Conservation (phyloP, 2,888 invertebrate genomes). For the Penaeus monodon region DNA sequence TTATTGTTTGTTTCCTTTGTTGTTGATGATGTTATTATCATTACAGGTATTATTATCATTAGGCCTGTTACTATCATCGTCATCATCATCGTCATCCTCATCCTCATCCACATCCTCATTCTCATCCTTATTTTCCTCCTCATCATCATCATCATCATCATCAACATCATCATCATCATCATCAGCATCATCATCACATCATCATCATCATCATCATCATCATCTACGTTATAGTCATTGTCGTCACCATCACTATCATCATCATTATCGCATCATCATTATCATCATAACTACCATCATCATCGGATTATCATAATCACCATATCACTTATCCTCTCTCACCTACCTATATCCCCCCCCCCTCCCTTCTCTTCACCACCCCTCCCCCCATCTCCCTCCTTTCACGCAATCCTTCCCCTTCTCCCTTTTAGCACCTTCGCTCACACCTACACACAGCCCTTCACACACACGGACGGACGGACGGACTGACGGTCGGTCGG, state of each 20-base stretch:
- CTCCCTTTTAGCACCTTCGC: too few relatives aligned
- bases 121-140: not conserved
- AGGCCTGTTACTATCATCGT: not conserved
- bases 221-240: not conserved
- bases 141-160: not conserved
- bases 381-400: too few relatives aligned
- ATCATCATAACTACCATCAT: not conserved
- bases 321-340: not conserved
- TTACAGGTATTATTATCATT: not conserved
- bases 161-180: not conserved
- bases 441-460: too few relatives aligned
- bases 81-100: not conserved
- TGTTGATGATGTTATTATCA: not conserved
- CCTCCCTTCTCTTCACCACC: too few relatives aligned
- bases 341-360: not conserved
- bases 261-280: not conserved
- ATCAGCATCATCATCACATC: not conserved
- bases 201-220: not conserved
- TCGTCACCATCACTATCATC: not conserved
- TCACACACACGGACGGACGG: too few relatives aligned
- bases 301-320: not conserved
- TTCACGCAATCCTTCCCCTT: too few relatives aligned
- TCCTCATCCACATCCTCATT: not conserved
- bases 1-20: not conserved
- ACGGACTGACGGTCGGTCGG: too few relatives aligned